Percentiles rank a stretch among this genome's conserved stretches.
Evolutionary conservation across 1,140 invertebrate genomes (phyloP).

Genomic region (Latrodectus geometricus): DNA sequence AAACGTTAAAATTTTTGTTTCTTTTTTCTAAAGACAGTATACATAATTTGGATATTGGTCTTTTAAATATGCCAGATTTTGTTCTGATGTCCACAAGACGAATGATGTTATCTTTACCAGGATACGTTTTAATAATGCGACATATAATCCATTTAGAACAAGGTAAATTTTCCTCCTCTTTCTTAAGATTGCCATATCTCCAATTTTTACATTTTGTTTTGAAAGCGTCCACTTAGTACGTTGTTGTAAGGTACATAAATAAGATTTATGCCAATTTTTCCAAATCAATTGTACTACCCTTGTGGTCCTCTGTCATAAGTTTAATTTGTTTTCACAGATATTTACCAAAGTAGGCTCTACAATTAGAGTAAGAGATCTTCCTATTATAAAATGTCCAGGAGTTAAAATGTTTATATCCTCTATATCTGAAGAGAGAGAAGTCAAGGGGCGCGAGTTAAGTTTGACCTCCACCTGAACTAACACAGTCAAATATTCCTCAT

Average conservation of each 20-base stretch:
- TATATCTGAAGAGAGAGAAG: no score
- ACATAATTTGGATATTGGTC: no score
- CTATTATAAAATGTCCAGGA: no score
- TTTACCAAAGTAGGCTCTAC: neutral
- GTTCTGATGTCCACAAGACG: neutral
- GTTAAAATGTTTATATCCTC: no score
- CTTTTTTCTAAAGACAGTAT: neutral
- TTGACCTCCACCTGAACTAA: conserved; percentile 65
- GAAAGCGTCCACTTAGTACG: conserved; percentile 2
- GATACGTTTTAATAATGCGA: neutral
- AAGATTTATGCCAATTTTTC: no score
- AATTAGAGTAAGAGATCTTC: no score
- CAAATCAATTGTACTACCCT: no score
- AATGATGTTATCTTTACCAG: neutral
- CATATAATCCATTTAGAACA: conserved; percentile 8
- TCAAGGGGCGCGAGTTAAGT: no score
- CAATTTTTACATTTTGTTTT: conserved; percentile 7
- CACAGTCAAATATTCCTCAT: conserved; percentile 65
- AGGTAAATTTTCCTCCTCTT: neutral
- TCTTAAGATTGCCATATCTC: neutral
- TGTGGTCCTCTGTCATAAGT: neutral
- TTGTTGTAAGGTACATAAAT: no score
- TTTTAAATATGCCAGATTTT: no score
- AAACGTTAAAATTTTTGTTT: no score
- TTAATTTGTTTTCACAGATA: neutral